Base-by-base conservation (phyloP, 1,140 invertebrate species). In the Drosophila bocqueti region DNA sequence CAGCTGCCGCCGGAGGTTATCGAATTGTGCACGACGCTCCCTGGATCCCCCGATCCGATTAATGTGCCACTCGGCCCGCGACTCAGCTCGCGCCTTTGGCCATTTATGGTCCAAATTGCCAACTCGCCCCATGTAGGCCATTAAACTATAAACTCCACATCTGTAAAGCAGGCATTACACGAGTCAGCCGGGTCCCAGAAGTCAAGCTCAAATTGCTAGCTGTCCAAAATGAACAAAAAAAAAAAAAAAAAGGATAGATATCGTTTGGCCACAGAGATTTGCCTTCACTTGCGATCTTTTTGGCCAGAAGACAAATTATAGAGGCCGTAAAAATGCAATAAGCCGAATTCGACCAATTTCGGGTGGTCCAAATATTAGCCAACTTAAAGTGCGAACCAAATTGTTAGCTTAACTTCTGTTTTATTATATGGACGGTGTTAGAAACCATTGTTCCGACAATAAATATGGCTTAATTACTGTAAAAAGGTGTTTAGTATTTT, bases 41-140 rank as follows among this genome's bases (percentile, higher is more conserved):
- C 54, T 55, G 49, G 54, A 40, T 65, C 59, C 52, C 18, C 52
- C 2, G 24, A 68, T 71, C 49, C 63, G 67, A 68, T 71, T 68
- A 71, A 65, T 63, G 74, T 54, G 62, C 64, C 66, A 69, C 63
- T 47, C 61, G 46, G 50, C 29, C 58, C 73, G 61, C 63, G 54
- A 63, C 34, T 31, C 57, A 13, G 18, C 45, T 52, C 13, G 38
- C 67, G 67, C 67, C 71, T 79, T 31, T 73, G 76, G 76, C 76
- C 68, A 80, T 80, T 80, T 79, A 67, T 79, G 77, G 77, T 18
- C 60, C 49, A 79, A 79, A 79, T 66, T 66, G 60, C 59, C 29
- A 46, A 57, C 45, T 77, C 64, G 49, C 52, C 71, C 71, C 67
- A 61, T 73, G 68, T 73, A 74, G 61, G 69, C 55, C 71, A 74